Evolutionary conservation across 2,797 vertebrate genomes (phyloP), one percentile per base, ranked within the genome.

Genomic region (Lutjanus argentimaculatus): DNA sequence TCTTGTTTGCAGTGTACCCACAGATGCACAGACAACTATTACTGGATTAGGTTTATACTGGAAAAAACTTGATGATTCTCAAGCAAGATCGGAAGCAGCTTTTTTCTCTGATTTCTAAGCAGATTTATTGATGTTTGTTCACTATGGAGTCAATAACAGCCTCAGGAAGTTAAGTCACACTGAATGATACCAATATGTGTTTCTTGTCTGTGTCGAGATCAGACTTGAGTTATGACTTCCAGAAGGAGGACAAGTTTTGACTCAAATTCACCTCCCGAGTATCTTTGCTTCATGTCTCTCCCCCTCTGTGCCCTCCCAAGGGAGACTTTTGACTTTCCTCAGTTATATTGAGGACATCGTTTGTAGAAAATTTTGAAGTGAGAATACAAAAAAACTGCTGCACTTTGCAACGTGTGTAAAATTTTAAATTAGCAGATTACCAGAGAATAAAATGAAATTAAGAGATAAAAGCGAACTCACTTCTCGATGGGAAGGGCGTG

Each of bases 401-500:
- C 4, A 36, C 30, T 36, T 36, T 36, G 30, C 30, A 36, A 4
- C 6, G 30, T n/a, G 48, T 36, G 25, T 22, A 6, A 45, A 59
- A 53, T 48, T 15, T 22, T 62, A 9, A 6, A 22, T 7, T 6
- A 59, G n/a, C 9, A 21, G 17, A 36, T 8, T 10, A 2, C 6
- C 1, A 36, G 25, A 21, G 14, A 11, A 56, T 16, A 14, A 19
- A 22, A 12, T 42, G 7, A 79, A 59, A 67, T 21, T 1, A 63
- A 36, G 6, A 16, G 7, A 73, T 30, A 16, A 51, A 0, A 13
- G 13, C 19, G 6, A 19, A 95, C 98, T 98, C 95, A 99, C 98
- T 98, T 99, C 91, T 99, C 98, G 74, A 99, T 99, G 86, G 98
- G 98, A 78, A 99, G 95, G 51, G 96, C 97, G 21, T 99, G 98